A percentile compares a stretch with the other conserved stretches of the same genome.
Evolutionary conservation across 2,797 vertebrate species (phyloP).

Genomic region (Adrianichthys oophorus): DNA sequence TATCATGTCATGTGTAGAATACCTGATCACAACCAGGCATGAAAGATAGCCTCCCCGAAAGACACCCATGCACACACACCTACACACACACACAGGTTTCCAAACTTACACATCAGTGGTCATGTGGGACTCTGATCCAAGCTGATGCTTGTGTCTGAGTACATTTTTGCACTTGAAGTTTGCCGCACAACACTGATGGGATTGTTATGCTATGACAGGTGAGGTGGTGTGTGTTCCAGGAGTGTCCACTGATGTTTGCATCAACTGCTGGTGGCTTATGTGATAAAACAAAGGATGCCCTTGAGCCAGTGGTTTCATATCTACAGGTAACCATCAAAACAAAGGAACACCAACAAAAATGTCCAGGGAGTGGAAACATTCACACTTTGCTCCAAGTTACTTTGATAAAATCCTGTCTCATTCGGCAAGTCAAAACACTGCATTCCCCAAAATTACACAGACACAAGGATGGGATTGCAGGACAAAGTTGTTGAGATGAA

Average conservation of each 20-base stretch:
- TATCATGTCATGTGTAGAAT: constrained; percentile 74
- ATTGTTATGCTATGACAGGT: constrained; percentile 67
- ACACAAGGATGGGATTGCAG: too few relatives aligned
- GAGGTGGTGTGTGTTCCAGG: constrained; percentile 66
- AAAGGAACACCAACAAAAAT: constrained; percentile 55
- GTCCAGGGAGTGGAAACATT: constrained; percentile 57
- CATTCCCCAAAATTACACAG: background rate
- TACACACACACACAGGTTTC: constrained; percentile 20
- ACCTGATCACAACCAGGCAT: constrained; percentile 67
- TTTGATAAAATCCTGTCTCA: constrained; percentile 37
- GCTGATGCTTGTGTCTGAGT: constrained; percentile 58
- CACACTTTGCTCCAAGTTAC: constrained; percentile 44
- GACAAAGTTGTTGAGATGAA: too few relatives aligned
- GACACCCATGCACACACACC: constrained; percentile 32
- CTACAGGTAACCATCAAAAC: constrained; percentile 64
- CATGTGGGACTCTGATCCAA: constrained; percentile 59
- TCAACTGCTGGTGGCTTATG: constrained; percentile 64
- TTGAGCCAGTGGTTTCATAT: constrained; percentile 66
- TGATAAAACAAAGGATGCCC: constrained; percentile 72
- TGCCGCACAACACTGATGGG: constrained; percentile 61
- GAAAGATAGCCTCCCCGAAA: constrained; percentile 69
- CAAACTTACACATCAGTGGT: constrained; percentile 42
- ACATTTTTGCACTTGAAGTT: constrained; percentile 66
- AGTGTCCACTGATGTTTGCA: constrained; percentile 71
- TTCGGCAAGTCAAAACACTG: constrained; percentile 17